Evolutionary conservation across 2,113 vertebrate genomes (phyloP).

Genomic region (Tyto alba): DNA sequence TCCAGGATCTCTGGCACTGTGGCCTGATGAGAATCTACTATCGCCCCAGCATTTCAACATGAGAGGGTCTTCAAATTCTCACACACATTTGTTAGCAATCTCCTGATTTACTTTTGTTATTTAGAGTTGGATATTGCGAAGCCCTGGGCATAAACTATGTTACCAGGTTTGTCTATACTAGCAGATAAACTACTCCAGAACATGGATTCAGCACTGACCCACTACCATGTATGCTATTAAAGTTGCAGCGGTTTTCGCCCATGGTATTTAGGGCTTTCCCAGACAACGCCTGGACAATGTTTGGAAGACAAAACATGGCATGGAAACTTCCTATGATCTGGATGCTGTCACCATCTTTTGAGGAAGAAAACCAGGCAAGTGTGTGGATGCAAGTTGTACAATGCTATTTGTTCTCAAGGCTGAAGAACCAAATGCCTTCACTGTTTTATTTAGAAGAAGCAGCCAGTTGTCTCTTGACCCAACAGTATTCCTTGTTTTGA

Average conservation of each 20-base stretch:
- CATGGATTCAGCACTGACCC: not conserved
- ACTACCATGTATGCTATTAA: not conserved
- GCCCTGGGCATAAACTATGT: not conserved
- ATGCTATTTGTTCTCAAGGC: not conserved
- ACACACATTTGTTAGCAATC: not conserved
- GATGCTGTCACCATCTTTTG: not conserved
- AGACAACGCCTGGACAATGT: not conserved
- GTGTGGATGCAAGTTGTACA: not conserved
- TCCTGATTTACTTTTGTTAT: not conserved
- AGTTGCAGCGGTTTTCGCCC: not conserved
- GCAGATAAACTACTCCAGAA: not conserved
- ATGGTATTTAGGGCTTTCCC: not conserved
- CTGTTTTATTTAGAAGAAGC: not conserved
- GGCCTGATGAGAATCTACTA: not conserved
- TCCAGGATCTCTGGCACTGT: not conserved
- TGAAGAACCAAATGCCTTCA: not conserved
- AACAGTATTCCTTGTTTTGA: not conserved
- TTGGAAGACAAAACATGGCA: not conserved
- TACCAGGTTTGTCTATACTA: not conserved
- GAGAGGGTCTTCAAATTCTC: not conserved
- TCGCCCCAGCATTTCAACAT: too few relatives aligned
- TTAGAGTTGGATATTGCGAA: not conserved
- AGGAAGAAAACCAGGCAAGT: not conserved
- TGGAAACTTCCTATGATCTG: not conserved
- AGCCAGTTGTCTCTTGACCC: not conserved